Conservation (phyloP, 2,888 invertebrate species). For the Lasius platythorax region DNA sequence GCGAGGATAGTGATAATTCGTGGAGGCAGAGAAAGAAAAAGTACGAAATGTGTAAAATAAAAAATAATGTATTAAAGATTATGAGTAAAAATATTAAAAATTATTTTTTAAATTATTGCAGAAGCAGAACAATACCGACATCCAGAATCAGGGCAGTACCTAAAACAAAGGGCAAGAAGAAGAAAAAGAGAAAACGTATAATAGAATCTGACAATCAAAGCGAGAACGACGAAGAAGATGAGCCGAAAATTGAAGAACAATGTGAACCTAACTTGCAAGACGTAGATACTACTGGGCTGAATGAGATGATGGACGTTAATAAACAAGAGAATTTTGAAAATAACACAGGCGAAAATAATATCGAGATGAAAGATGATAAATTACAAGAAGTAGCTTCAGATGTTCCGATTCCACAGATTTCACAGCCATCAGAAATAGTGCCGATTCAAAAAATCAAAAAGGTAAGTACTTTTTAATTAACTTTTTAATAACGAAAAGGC, state of each 20-base stretch:
- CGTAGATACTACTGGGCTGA: slow-evolving; percentile 15
- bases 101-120: slow-evolving; percentile 62
- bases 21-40: slow-evolving; percentile 87
- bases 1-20: slow-evolving; percentile 88
- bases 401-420: slow-evolving; percentile 43
- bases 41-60: slow-evolving; percentile 72
- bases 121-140: slow-evolving; percentile 79
- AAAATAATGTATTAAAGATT: slow-evolving; percentile 7
- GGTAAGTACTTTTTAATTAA: slow-evolving; percentile 46
- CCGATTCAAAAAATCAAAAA: slow-evolving; percentile 70
- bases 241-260: slow-evolving; percentile 87
- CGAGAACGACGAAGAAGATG: slow-evolving; percentile 85
- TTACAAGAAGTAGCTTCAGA: slow-evolving; percentile 45
- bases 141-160: slow-evolving; percentile 75
- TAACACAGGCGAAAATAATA: slow-evolving; percentile 72
- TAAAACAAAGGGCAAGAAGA: slow-evolving; percentile 85
- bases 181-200: slow-evolving; percentile 85
- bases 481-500: no score
- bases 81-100: neutral
- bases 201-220: slow-evolving; percentile 84
- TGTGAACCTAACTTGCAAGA: slow-evolving; percentile 82
- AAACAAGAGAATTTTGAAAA: slow-evolving; percentile 59
- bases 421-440: slow-evolving; percentile 54
- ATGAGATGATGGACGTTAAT: slow-evolving; percentile 47
- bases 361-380: slow-evolving; percentile 50